A percentile compares a stretch with the other conserved stretches of the same genome.
Conservation (phyloP, 2,113 vertebrate genomes). For the Sphaerodactylus townsendi region DNA sequence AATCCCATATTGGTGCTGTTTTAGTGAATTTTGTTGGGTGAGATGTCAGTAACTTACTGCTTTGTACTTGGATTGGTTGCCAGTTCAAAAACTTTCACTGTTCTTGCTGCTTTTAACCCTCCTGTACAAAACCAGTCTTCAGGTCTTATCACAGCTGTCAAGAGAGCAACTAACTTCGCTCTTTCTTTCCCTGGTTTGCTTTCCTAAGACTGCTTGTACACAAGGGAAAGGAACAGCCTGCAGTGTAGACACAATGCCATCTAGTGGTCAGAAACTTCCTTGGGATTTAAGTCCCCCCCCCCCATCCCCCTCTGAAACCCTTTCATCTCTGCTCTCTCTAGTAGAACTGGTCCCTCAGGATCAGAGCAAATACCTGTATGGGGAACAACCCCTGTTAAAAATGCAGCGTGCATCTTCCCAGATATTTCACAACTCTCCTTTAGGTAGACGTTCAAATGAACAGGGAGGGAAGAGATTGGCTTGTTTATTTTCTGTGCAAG, state of each 20-base stretch:
- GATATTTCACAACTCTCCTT: no score
- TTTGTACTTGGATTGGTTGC: not conserved
- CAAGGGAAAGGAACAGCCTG: not conserved
- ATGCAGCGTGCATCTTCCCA: not conserved
- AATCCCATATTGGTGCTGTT: not conserved
- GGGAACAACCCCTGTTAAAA: not conserved
- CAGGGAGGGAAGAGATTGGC: not conserved
- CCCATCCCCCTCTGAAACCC: no score
- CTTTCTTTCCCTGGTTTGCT: not conserved
- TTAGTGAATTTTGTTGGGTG: not conserved
- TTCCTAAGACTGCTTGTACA: not conserved
- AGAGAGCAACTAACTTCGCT: not conserved
- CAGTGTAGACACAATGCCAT: not conserved
- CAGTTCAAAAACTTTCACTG: not conserved
- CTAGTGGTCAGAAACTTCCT: constrained; percentile 11
- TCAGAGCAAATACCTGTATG: not conserved
- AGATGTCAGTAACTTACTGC: not conserved
- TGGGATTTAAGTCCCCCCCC: not conserved
- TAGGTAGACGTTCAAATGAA: not conserved
- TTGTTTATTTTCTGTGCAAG: not conserved
- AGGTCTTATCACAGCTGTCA: rapidly evolving
- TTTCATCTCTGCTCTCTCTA: rapidly evolving
- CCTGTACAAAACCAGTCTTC: not conserved
- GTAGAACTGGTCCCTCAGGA: not conserved
- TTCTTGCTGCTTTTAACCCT: not conserved